Evolutionary conservation across 2,113 vertebrate species (phyloP), one percentile per base, ranked within the genome.

Genomic region (Cyanistes caeruleus): DNA sequence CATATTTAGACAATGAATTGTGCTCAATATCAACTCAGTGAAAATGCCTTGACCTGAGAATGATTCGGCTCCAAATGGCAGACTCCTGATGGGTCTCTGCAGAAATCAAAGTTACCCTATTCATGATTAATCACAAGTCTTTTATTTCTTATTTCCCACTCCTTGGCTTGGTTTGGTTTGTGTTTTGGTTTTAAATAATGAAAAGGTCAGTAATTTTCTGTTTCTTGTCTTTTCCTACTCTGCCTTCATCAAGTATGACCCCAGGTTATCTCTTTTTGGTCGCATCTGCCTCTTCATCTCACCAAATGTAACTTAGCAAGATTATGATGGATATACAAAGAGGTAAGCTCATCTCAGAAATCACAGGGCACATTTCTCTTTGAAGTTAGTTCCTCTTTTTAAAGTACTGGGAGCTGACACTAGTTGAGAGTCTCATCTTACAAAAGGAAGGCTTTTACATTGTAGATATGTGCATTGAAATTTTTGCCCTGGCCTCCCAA

Each of bases 61-160:
- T 67, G 78, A 89, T 85, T 96, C 89, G 93, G 43, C 74, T 87
- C 53, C 53, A 91, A 91, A 91, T 63, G 52, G 63, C 74, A 60
- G 56, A 30, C 28, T 90, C 44, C 65, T 82, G 53, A 48, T 39
- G 49, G 52, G 52, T 82, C 62, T 60, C 73, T 60, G 53, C 51
- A 52, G 67, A 74, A 95, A 87, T 68, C 46, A 60, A 73, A 87
- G 43, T 65, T 85, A 60, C 24, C 14, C 80, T 79, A 75, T 76
- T 89, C 31, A 43, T 84, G 62, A 87, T 91, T 91, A 87, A 87
- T 90, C 63, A 82, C 43, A 76, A 58, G 70, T 77, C 14, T 33
- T 77, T 60, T 69, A 11, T 87, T 69, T 89, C 59, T 87, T 52
- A 65, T 76, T 90, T 92, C 14, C 39, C 51, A 39, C 39, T 86